phyloP scores from a whole-genome alignment of 2,797 vertebrate genomes.

The Sebastes wilsoni region DNA sequence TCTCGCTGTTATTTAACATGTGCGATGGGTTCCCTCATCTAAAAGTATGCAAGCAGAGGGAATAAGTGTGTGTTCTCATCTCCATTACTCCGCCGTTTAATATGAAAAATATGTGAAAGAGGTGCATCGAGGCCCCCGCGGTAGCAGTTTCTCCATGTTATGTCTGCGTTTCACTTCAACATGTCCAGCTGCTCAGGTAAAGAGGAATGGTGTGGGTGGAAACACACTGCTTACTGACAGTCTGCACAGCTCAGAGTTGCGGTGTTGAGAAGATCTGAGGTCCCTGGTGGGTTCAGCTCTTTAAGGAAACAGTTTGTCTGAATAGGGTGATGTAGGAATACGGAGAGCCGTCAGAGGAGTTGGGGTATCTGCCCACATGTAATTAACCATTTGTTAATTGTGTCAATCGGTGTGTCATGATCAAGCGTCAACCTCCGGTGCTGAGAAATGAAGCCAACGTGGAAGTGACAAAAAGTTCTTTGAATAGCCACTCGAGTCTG shows the following conservation, averaged over 20 bases:
- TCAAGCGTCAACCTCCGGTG: not conserved
- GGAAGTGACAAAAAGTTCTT: too few relatives aligned
- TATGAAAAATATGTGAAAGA: conserved; percentile 4
- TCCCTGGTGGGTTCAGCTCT: conserved; percentile 10
- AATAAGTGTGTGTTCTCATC: not conserved
- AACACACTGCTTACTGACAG: conserved; percentile 13
- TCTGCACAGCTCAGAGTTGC: conserved; percentile 12
- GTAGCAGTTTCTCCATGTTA: not conserved
- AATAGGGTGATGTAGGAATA: conserved; percentile 5
- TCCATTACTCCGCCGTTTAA: not conserved
- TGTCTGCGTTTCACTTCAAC: conserved; percentile 22
- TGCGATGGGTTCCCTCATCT: not conserved
- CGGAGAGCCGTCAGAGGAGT: not conserved
- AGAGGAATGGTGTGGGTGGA: conserved; percentile 34
- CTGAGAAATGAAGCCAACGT: too few relatives aligned
- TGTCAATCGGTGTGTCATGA: not conserved
- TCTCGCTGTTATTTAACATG: conserved; percentile 6
- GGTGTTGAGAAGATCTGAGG: conserved; percentile 8
- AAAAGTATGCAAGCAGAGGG: not conserved
- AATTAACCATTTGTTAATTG: not conserved
- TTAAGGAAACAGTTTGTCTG: not conserved
- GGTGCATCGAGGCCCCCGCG: not conserved
- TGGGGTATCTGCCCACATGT: not conserved
- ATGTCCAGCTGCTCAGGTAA: conserved; percentile 34
- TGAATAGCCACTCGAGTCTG: too few relatives aligned